Conservation (phyloP, 2,888 invertebrate species). For the Dryocosmus kuriphilus region DNA sequence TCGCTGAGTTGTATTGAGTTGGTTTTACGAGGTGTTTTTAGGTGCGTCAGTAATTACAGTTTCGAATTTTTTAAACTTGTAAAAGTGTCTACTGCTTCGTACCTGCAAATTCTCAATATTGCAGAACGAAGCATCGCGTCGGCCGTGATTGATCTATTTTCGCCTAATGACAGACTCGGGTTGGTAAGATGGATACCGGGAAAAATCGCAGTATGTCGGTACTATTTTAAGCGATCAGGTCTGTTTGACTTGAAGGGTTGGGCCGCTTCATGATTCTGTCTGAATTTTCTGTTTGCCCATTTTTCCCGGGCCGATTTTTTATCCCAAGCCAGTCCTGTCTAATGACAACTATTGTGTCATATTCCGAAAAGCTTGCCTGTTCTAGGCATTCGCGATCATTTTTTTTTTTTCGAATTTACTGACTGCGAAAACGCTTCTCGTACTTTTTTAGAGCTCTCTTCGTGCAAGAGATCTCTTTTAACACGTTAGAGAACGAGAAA, state of each 20-base stretch:
- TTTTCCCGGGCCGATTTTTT: too few relatives aligned
- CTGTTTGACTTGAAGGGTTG: too few relatives aligned
- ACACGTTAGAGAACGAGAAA: neutral
- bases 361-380: neutral
- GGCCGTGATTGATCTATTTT: neutral
- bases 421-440: neutral
- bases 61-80: neutral
- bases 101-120: constrained; percentile 6
- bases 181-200: too few relatives aligned
- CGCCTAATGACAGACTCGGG: neutral
- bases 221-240: too few relatives aligned
- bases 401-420: neutral
- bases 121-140: neutral
- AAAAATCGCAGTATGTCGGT: too few relatives aligned
- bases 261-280: too few relatives aligned
- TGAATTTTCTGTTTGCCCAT: too few relatives aligned
- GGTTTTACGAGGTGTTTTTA: neutral
- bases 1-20: neutral
- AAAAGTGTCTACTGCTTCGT: neutral
- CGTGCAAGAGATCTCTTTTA: neutral
- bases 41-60: neutral
- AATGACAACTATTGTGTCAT: neutral
- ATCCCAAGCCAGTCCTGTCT: too few relatives aligned
- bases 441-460: neutral
- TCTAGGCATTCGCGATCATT: neutral